These are phyloP conservation scores for Zhuqinia jingwanae DNA, from an alignment of 2,888 invertebrate genomes.

Conservation along the genomic window DNA sequence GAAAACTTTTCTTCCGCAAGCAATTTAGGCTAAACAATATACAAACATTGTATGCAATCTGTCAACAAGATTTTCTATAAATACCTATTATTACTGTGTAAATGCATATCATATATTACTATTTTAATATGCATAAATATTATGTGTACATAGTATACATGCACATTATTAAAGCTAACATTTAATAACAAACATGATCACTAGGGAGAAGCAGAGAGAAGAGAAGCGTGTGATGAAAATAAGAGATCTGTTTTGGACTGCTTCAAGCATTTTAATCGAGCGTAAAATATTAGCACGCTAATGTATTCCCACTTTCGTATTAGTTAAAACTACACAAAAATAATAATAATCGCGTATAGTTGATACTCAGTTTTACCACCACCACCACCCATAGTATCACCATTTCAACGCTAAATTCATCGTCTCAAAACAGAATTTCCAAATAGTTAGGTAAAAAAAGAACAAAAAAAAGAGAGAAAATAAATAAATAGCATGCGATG, in stretches of 20 bases:
- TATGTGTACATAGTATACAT: neutral
- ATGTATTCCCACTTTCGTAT: constrained; percentile 39
- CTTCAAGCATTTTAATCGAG: constrained; percentile 60
- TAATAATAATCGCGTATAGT: too few relatives aligned
- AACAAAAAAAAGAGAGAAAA: neutral
- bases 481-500: neutral
- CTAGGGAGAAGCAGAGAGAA: too few relatives aligned
- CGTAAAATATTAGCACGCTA: constrained; percentile 57
- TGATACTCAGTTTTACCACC: neutral
- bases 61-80: constrained; percentile 19
- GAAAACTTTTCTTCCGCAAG: neutral
- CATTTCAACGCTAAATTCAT: neutral
- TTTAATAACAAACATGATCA: neutral
- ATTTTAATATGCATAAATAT: neutral
- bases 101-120: too few relatives aligned
- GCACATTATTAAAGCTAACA: neutral
- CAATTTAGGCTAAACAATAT: neutral
- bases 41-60: neutral
- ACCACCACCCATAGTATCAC: neutral
- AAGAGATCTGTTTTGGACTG: constrained; percentile 61
- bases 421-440: too few relatives aligned
- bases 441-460: neutral
- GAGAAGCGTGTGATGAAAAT: constrained; percentile 8
- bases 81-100: neutral
- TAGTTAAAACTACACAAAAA: neutral